Base-by-base conservation (phyloP, 2,113 vertebrate genomes). In the Paramisgurnus dabryanus region DNA sequence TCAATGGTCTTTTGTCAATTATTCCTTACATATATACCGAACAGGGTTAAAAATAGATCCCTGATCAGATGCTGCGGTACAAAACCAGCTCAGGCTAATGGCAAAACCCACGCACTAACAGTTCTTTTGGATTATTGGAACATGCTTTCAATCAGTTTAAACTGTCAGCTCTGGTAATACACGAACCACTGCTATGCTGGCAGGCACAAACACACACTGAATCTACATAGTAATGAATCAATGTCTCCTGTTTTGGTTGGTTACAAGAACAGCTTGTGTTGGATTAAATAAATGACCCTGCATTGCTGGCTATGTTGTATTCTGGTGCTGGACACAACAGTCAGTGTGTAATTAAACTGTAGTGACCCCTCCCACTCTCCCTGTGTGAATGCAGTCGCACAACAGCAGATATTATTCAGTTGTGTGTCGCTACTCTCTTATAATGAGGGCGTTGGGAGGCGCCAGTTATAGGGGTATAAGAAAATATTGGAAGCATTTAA, bases 321-420 rank as follows among this genome's bases (percentile, higher is more conserved):
- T 27, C 65, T 22, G 22, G 10, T 75, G 7, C 41, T 18, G 61
- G 13, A n/a, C 6, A 49, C 3, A 77, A 60, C 22, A 10, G 15
- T 27, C 12, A n/a, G 76, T 41, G 22, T 49, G 45, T 2, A 41
- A 34, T 64, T 17, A 41, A 27, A 13, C 17, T 18, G 69, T 57
- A 47, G 3, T 22, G 61, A 83, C 43, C 80, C 73, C 60, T 27
- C 80, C 63, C 39, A 6, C 82, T 9, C 72, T 75, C 79, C 76
- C 84, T 61, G 83, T 87, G 87, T 43, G 67, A 69, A 81, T 87
- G 82, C 86, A 78, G 86, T 84, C 85, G 87, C 87, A 89, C 65
- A 75, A 82, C 80, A 84, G 84, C 87, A 92, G 89, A 92, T 3
- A 94, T 92, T 92, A 93, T 93, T 93, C 87, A 93, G 88, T 90